Percentiles rank a stretch among this genome's conserved stretches.
These are phyloP conservation scores for Poeciliopsis occidentalis DNA, from an alignment of 2,113 vertebrate species.

Conservation along the genomic window DNA sequence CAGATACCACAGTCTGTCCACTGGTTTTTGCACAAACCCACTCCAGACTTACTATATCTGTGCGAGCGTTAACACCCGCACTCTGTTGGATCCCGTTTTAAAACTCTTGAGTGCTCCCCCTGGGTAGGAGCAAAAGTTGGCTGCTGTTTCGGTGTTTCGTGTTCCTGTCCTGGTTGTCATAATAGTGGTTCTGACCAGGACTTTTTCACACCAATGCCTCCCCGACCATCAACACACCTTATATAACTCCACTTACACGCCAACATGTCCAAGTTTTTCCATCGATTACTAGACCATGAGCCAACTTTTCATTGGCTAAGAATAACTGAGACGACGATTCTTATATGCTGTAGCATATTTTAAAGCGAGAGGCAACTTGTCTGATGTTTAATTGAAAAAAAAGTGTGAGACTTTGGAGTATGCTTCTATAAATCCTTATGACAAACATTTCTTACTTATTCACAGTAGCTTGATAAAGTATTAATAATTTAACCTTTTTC, in stretches of 20 bases:
- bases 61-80: slow-evolving; percentile 4
- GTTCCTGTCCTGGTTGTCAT: slow-evolving; percentile 63
- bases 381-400: slow-evolving; percentile 25
- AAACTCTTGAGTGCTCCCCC: not conserved
- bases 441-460: not conserved
- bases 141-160: slow-evolving; percentile 1
- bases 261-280: slow-evolving; percentile 60
- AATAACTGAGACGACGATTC: slow-evolving; percentile 57
- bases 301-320: slow-evolving; percentile 49
- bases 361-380: not conserved
- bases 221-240: slow-evolving; percentile 65
- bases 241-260: slow-evolving; percentile 67
- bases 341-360: slow-evolving; percentile 14
- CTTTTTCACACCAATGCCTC: slow-evolving; percentile 54
- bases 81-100: slow-evolving; percentile 3
- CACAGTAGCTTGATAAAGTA: not conserved
- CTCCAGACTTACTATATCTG: not conserved
- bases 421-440: not conserved
- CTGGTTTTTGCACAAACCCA: not conserved
- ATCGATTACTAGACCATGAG: slow-evolving; percentile 33
- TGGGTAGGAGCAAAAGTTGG: slow-evolving; percentile 34
- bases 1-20: slow-evolving; percentile 16
- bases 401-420: slow-evolving; percentile 13
- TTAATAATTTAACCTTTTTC: not conserved
- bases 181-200: slow-evolving; percentile 61